Evolutionary conservation across 2,797 vertebrate genomes (phyloP).

Genomic region (Carapus acus): DNA sequence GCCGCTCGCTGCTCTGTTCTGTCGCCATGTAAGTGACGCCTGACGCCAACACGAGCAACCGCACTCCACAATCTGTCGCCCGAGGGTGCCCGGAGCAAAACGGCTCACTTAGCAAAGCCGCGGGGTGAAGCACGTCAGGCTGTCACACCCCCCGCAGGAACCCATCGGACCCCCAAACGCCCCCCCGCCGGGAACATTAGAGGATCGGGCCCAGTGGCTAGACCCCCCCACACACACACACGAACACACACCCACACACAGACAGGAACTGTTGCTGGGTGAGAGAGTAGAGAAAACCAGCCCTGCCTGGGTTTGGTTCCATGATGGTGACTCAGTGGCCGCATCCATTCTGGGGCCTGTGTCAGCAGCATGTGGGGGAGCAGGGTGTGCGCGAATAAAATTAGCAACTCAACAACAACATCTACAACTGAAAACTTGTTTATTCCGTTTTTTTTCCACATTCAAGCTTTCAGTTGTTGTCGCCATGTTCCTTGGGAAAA

Average conservation of each 20-base stretch:
- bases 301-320: background rate
- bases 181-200: conserved; percentile 28
- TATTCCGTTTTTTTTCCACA: too few relatives aligned
- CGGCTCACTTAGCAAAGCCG: conserved; percentile 16
- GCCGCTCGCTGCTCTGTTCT: background rate
- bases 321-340: too few relatives aligned
- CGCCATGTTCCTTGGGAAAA: too few relatives aligned
- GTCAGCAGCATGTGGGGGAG: too few relatives aligned
- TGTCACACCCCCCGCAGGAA: conserved; percentile 37
- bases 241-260: background rate
- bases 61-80: conserved; percentile 2
- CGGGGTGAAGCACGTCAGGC: conserved; percentile 36
- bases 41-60: conserved; percentile 7
- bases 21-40: background rate
- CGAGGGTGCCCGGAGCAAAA: conserved; percentile 10
- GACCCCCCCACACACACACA: conserved; percentile 1
- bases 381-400: too few relatives aligned
- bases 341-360: too few relatives aligned
- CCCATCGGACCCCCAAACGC: conserved; percentile 15
- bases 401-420: too few relatives aligned
- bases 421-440: too few relatives aligned
- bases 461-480: too few relatives aligned
- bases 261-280: background rate
- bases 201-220: conserved; percentile 17
- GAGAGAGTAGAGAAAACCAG: conserved; percentile 3